Evolutionary conservation across 2,113 vertebrate species (phyloP).

Genomic region (Etheostoma spectabile): DNA sequence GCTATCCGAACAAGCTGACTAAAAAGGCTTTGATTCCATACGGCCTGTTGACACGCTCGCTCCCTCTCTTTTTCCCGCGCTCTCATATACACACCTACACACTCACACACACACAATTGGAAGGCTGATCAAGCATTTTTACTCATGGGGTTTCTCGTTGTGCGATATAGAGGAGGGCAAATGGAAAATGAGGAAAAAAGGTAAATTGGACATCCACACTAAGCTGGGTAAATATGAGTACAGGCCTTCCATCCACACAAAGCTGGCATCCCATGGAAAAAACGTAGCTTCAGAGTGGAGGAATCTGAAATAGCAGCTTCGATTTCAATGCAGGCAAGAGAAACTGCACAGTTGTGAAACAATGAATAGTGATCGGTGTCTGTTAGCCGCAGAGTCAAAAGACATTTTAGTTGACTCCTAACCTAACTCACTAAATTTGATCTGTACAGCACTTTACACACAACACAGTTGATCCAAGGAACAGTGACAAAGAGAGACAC

Average conservation of each 20-base stretch:
- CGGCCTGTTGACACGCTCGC: constrained; percentile 9
- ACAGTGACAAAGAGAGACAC: no score
- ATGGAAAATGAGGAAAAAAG: neutral
- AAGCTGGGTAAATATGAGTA: neutral
- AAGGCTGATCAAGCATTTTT: constrained; percentile 23
- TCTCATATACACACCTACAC: neutral
- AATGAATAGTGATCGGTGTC: neutral
- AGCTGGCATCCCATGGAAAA: neutral
- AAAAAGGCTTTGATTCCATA: constrained; percentile 53
- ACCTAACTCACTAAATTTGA: no score
- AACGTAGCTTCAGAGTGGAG: neutral
- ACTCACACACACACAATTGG: neutral
- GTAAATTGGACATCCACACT: neutral
- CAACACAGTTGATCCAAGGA: no score
- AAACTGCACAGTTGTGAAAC: neutral
- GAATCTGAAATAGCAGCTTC: neutral
- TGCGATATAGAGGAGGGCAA: neutral
- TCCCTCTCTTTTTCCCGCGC: neutral
- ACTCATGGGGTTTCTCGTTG: neutral
- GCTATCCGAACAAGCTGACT: constrained; percentile 37
- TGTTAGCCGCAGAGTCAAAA: neutral
- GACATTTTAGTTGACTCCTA: no score
- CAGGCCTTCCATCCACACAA: neutral
- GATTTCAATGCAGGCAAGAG: neutral
- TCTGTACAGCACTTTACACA: no score